Base-by-base conservation (phyloP, 2,113 vertebrate species). In the Anhinga rufa region DNA sequence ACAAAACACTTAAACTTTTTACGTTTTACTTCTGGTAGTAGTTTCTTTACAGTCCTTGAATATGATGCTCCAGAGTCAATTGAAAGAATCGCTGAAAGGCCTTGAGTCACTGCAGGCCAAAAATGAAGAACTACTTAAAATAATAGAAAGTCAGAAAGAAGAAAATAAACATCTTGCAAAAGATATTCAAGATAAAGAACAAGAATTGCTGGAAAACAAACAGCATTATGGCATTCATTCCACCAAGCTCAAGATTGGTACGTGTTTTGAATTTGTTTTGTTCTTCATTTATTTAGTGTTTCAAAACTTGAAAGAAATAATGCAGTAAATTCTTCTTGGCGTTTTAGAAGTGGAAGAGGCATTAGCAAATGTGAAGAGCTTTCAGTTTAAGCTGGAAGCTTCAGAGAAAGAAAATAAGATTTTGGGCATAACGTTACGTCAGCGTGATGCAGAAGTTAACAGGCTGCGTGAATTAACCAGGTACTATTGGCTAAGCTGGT, bases 321-420 rank as follows among this genome's bases (percentile, higher is more conserved):
- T 71, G 68, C 68, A 28, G 9, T 85, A 79, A 77, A 44, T 80
- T 82, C 28, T 84, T 74, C 9, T 82, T 96, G 70, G 42, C 52
- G 25, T 95, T 98, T 97, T 93, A 98, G 98, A 98, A 93, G 51
- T 97, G 44, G 98, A 98, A 38, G 98, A 98, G 69, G 91, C 94
- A 21, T 92, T 97, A 77, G 92, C 93, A 97, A 98, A 98, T 17
- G 71, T 98, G 97, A 98, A 98, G 92, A 98, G 68, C 76, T 96
- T 98, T 36, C 98, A 92, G 79, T 97, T 98, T 92, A 98, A 98
- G 54, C 95, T 99, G 83, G 97, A 98, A 95, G 96, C 98, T 48
- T 94, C 97, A 14, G 98, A 99, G 91, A 98, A 97, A 74, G 98
- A 99, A 95, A 99, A 98, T 69, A 97, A 95, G n/a, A 98, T 98